These are phyloP conservation scores for Amphipoea lucens DNA, from an alignment of 2,888 invertebrate genomes.

Conservation along the genomic window DNA sequence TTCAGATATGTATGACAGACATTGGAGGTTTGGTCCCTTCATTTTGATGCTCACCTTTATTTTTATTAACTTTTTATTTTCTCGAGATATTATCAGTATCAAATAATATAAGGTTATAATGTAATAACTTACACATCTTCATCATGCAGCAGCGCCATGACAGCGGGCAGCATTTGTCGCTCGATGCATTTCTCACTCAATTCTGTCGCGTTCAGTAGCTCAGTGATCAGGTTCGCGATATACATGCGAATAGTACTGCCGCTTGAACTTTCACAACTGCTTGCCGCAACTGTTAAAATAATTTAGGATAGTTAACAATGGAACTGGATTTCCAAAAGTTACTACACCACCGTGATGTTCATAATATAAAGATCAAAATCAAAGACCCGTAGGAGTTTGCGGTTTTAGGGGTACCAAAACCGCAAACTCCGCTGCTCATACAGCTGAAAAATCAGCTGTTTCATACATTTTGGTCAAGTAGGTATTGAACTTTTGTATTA, in stretches of 20 bases:
- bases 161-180: conserved; percentile 80
- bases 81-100: background rate
- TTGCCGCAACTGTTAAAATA: conserved; percentile 78
- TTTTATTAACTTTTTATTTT: background rate
- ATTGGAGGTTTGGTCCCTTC: too few relatives aligned
- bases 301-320: background rate
- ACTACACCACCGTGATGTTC: background rate
- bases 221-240: conserved; percentile 77
- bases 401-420: too few relatives aligned
- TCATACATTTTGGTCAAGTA: too few relatives aligned
- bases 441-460: too few relatives aligned
- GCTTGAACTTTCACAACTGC: conserved; percentile 80
- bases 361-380: background rate
- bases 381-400: background rate
- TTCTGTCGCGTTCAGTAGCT: conserved; percentile 76
- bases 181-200: conserved; percentile 79
- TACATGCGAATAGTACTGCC: conserved; percentile 80
- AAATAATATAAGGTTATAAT: background rate
- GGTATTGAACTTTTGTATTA: too few relatives aligned
- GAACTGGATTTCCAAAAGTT: background rate
- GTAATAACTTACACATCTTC: conserved; percentile 79
- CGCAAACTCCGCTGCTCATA: too few relatives aligned
- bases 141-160: conserved; percentile 81
- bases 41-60: too few relatives aligned
- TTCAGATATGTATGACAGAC: too few relatives aligned